These are phyloP conservation scores for Misgurnus anguillicaudatus DNA, from an alignment of 2,113 vertebrate genomes.

Conservation along the genomic window DNA sequence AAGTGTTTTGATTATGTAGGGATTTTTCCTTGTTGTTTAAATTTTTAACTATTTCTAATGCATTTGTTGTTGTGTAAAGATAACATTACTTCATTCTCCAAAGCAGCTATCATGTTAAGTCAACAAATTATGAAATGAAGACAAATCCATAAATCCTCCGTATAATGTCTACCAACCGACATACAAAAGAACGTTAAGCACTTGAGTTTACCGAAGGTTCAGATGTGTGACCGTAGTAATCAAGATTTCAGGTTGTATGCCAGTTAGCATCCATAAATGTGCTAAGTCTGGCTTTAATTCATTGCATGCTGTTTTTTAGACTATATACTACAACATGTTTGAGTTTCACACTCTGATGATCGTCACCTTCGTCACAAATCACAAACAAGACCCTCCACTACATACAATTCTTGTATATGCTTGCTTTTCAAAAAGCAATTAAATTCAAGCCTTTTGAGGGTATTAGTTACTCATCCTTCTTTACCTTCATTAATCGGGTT, in stretches of 20 bases:
- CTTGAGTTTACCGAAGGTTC: background rate
- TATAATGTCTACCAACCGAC: background rate
- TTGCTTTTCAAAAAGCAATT: constrained; percentile 55
- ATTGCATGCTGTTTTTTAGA: background rate
- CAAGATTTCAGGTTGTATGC: background rate
- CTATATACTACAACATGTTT: background rate
- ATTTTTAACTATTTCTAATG: constrained; percentile 62
- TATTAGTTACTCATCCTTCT: constrained; percentile 41
- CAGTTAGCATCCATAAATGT: background rate
- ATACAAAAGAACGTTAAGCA: background rate
- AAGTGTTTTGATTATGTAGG: constrained; percentile 67
- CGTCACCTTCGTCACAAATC: background rate
- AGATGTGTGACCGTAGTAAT: constrained; percentile 4
- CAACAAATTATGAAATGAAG: background rate
- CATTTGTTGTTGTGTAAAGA: constrained; percentile 10
- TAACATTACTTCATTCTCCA: background rate
- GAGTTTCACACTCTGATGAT: background rate
- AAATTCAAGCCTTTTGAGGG: constrained; percentile 47
- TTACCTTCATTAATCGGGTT: constrained; percentile 53
- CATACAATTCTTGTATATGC: constrained; percentile 25
- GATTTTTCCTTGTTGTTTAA: constrained; percentile 67
- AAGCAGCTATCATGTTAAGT: background rate
- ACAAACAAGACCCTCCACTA: constrained; percentile 41
- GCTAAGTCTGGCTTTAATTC: background rate
- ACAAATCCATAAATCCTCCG: background rate